Evolutionary conservation across 2,888 invertebrate species (phyloP).

Genomic region (Polietes domitor): DNA sequence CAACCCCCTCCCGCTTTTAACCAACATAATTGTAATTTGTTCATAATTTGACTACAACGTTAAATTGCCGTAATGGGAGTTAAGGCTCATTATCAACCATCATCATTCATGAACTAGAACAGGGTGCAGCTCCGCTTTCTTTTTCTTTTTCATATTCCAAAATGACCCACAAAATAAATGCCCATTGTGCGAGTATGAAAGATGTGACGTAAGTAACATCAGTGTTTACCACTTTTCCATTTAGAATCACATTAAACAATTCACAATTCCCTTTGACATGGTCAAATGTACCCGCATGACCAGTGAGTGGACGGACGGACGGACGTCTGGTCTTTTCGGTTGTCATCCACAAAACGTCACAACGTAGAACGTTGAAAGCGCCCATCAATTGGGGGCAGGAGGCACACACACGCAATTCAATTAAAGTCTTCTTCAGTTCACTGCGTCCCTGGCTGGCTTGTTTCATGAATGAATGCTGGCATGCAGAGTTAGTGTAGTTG

Average conservation of each 20-base stretch:
- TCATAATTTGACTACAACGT: slow-evolving; percentile 28
- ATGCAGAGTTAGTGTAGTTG: not conserved
- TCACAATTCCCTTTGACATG: slow-evolving; percentile 3
- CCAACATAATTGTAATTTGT: slow-evolving; percentile 52
- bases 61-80: slow-evolving; percentile 29
- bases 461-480: slow-evolving; percentile 55
- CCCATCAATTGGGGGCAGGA: slow-evolving; percentile 9
- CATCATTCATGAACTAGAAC: slow-evolving; percentile 7
- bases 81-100: slow-evolving; percentile 30
- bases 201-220: not conserved
- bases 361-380: slow-evolving; percentile 1
- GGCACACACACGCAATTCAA: slow-evolving; percentile 62
- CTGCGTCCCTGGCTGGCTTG: not conserved
- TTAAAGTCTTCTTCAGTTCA: slow-evolving; percentile 41
- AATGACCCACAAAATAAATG: not conserved
- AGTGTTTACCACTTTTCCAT: slow-evolving; percentile 14
- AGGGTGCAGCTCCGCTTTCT: slow-evolving; percentile 54
- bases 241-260: slow-evolving; percentile 18
- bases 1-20: not conserved
- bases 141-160: slow-evolving; percentile 31
- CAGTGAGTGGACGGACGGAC: not conserved
- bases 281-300: slow-evolving; percentile 27
- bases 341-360: not conserved
- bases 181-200: too few relatives aligned
- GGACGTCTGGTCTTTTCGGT: slow-evolving; percentile 32